Percentiles rank a stretch among this genome's conserved stretches.
phyloP scores from a whole-genome alignment of 1,140 invertebrate genomes.

The Camponotus vicinus region DNA sequence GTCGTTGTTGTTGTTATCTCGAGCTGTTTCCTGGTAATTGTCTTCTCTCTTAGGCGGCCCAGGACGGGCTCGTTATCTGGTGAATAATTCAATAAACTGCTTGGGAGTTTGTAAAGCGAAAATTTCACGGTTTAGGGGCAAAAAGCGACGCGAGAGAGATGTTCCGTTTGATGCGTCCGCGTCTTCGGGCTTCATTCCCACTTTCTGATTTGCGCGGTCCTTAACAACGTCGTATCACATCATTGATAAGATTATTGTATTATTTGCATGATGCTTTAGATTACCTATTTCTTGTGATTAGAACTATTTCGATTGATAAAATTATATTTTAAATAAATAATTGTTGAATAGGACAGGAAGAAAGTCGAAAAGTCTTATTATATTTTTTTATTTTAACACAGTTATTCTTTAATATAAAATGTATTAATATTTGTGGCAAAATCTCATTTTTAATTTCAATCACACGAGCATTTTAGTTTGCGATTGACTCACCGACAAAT shows the following conservation, averaged over 20 bases:
- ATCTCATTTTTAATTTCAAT: background rate
- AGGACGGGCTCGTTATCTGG: conserved; percentile 76
- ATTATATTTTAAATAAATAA: background rate
- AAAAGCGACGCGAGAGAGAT: conserved; percentile 71
- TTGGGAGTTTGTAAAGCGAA: conserved; percentile 72
- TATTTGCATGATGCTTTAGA: background rate
- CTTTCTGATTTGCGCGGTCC: background rate
- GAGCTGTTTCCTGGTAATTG: conserved; percentile 80
- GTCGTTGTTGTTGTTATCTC: conserved; percentile 77
- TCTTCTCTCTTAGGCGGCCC: conserved; percentile 73
- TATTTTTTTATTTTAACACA: background rate
- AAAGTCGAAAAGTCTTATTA: background rate
- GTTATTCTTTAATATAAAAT: background rate
- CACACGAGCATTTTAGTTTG: background rate
- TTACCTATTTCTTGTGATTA: background rate
- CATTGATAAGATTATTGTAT: conserved; percentile 13
- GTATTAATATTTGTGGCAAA: background rate
- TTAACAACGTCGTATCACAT: background rate
- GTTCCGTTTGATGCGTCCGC: conserved; percentile 49
- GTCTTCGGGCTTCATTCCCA: conserved; percentile 11
- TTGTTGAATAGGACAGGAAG: background rate
- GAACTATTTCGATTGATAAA: background rate
- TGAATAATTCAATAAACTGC: conserved; percentile 81
- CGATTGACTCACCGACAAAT: no score
- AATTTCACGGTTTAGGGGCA: conserved; percentile 77